Evolutionary conservation across 2,113 vertebrate species (phyloP), one percentile per base, ranked within the genome.

Genomic region (Eudyptes chrysolophus): DNA sequence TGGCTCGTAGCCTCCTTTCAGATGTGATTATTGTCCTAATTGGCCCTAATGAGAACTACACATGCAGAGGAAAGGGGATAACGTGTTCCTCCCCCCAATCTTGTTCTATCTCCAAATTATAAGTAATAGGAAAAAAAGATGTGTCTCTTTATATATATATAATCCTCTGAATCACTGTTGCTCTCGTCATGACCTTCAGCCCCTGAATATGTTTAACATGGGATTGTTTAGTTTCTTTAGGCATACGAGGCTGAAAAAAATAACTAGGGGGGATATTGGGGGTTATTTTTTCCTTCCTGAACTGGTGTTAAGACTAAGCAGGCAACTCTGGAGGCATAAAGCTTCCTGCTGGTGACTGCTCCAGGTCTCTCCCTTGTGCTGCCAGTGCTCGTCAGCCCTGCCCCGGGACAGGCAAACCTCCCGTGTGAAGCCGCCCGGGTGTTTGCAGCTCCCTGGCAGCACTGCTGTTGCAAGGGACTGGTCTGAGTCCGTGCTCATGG

Each of bases 21-120:
- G 74, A 88, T 92, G 70, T 79, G 71, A 93, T 96, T 96, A 91
- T 74, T 40, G 16, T 69, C 68, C 66, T 97, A 83, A 92, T 88
- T 90, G 86, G 40, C 58, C 77, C 87, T 97, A 92, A 93, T 84
- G 95, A 96, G 83, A 96, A 46, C 58, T 92, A 29, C 61, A 87
- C n/a, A 46, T 86, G 91, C 69, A 84, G 88, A 90, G 85, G 75
- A 89, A 89, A 86, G 51, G 82, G 82, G 57, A 83, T 94, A 81
- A 80, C 0, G 52, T 87, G 36, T 87, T 81, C 51, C n/a, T 66
- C 36, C 18, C n/a, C 16, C 16, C 27, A 62, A 0, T 48, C 49
- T 65, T 81, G 42, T 90, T 81, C 66, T 55, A 30, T 22, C 51
- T 95, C 62, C 32, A 78, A 68, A 86, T 85, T 66, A 54, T 79